phyloP scores from a whole-genome alignment of 2,113 vertebrate species.

The Ornithorhynchus anatinus region DNA sequence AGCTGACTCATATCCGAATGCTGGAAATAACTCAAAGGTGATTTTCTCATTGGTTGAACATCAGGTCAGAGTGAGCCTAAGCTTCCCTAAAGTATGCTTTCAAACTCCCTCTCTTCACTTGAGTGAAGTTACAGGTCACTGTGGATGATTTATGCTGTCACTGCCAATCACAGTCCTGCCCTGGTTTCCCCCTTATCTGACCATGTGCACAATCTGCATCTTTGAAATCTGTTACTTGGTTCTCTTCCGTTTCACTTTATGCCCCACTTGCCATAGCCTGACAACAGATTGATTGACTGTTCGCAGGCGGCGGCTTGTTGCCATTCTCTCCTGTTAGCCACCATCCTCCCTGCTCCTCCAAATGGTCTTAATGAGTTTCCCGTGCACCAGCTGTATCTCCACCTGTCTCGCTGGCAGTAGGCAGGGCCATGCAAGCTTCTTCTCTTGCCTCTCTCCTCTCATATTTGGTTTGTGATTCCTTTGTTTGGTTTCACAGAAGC shows the following conservation, averaged over 20 bases:
- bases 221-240: not conserved
- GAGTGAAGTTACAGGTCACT: too few species aligned
- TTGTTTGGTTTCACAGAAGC: not conserved
- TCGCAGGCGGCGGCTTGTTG: not conserved
- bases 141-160: not conserved
- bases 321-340: not conserved
- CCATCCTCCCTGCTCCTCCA: conserved; percentile 9
- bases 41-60: too few species aligned
- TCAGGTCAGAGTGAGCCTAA: too few species aligned
- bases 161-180: not conserved
- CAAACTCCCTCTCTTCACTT: too few species aligned
- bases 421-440: not conserved
- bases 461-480: conserved; percentile 6
- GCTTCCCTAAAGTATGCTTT: too few species aligned
- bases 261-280: not conserved
- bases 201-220: not conserved
- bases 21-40: too few species aligned
- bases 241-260: not conserved
- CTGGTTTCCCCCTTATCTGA: not conserved
- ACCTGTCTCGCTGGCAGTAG: conserved; percentile 19
- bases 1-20: too few species aligned
- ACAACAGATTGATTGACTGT: not conserved
- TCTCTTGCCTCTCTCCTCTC: not conserved
- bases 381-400: conserved; percentile 20
- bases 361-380: conserved; percentile 42